Percentiles rank a stretch among this genome's conserved stretches.
phyloP scores from a whole-genome alignment of 2,113 vertebrate genomes.

The Dasyornis broadbenti region DNA sequence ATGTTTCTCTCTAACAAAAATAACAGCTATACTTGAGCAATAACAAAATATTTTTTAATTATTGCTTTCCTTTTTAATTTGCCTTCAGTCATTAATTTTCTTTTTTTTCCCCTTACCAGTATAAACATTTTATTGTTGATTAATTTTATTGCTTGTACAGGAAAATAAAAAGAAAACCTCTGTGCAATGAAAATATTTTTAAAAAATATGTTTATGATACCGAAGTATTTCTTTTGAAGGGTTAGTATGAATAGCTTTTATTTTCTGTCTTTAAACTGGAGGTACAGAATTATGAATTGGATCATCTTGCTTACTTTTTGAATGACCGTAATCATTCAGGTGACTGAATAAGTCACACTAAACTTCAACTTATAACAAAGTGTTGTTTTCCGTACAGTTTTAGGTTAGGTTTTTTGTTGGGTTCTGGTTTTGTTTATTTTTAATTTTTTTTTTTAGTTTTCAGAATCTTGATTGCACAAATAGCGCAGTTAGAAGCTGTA shows the following conservation, averaged over 20 bases:
- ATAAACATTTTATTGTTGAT: background rate
- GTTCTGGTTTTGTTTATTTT: background rate
- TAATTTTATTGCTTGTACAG: background rate
- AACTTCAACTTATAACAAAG: background rate
- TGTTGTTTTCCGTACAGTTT: background rate
- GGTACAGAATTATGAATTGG: background rate
- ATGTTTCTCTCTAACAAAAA: background rate
- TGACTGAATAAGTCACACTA: background rate
- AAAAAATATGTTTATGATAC: accelerated
- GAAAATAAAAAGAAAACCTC: background rate
- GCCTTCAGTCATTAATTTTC: background rate
- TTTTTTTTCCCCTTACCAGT: background rate
- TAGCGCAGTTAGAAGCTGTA: background rate
- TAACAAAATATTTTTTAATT: background rate
- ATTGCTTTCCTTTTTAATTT: background rate
- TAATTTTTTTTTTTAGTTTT: background rate
- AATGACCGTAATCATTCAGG: background rate
- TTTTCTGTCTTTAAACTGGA: background rate
- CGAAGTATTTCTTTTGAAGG: background rate
- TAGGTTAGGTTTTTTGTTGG: background rate
- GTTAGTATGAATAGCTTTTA: background rate
- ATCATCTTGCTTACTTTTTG: background rate
- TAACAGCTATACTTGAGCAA: background rate
- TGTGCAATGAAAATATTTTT: background rate
- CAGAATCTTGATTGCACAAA: slow-evolving; percentile 16